Conservation (phyloP, 2,113 vertebrate species). For the Felis catus region F.catus_Fca126_mat1.0 CM031413.1:129807001-129807500, state of each 20-base stretch:
- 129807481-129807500: background rate
- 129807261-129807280: background rate
- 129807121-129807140: background rate
- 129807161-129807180: constrained; percentile 1
- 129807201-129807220: background rate
- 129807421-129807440: background rate
- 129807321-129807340: background rate
- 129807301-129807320: background rate
- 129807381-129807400: background rate
- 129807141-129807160: constrained; percentile 12
- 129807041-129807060: background rate
- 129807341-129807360: background rate
- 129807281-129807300: background rate
- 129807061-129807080: constrained; percentile 35
- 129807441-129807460: background rate
- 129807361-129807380: background rate
- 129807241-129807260: background rate
- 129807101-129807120: constrained; percentile 36
- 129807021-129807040: background rate
- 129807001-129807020: background rate
- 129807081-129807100: background rate
- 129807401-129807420: background rate
- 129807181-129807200: constrained; percentile 37
- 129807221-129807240: constrained; percentile 5
- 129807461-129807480: background rate